Evolutionary conservation across 2,113 vertebrate species (phyloP).

Genomic region (Eurystomus gularis): DNA sequence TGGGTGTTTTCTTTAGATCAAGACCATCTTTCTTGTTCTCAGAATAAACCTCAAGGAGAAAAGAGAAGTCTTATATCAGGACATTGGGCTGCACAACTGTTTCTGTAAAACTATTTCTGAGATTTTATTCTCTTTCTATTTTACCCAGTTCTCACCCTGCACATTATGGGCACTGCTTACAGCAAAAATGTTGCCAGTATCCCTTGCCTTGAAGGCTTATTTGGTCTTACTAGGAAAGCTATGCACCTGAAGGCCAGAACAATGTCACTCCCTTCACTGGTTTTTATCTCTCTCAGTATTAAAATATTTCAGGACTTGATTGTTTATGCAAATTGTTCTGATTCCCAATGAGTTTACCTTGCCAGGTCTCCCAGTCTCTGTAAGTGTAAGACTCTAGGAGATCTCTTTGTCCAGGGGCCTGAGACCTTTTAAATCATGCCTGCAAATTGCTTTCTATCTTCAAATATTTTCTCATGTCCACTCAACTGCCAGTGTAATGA

Average conservation of each 20-base stretch:
- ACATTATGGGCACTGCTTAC: background rate
- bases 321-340: background rate
- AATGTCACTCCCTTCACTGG: background rate
- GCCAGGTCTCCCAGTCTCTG: fast-evolving
- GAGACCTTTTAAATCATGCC: fast-evolving
- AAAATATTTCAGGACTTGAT: background rate
- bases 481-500: background rate
- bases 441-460: background rate
- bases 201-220: background rate
- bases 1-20: fast-evolving
- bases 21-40: background rate
- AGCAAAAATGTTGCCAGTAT: background rate
- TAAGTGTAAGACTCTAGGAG: background rate
- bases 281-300: background rate
- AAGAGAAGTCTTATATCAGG: background rate
- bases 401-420: background rate
- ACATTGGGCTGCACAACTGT: background rate
- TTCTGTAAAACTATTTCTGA: background rate
- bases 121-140: background rate
- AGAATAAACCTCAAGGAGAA: background rate
- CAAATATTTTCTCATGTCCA: background rate
- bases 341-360: background rate
- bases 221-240: background rate
- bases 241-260: background rate
- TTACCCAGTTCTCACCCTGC: background rate